phyloP scores from a whole-genome alignment of 2,888 invertebrate genomes.

The Drosophila monieri region DNA sequence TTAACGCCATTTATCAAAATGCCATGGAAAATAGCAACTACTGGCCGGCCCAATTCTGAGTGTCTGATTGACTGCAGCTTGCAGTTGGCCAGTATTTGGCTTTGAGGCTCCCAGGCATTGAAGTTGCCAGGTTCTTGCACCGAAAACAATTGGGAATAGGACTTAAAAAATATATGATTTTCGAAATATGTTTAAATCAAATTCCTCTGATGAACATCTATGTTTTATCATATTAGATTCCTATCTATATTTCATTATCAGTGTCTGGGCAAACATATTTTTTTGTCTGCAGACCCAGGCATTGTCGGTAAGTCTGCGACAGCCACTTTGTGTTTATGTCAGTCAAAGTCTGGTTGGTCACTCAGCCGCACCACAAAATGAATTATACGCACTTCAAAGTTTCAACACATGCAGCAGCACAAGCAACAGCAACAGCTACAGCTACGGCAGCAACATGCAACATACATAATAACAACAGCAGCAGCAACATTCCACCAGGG shows the following conservation, averaged over 20 bases:
- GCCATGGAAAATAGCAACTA: constrained; percentile 54
- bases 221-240: not conserved
- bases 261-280: not conserved
- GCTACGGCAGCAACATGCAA: constrained; percentile 12
- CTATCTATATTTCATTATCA: not conserved
- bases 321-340: constrained; percentile 50
- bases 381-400: constrained; percentile 74
- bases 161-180: not conserved
- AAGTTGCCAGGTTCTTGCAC: not conserved
- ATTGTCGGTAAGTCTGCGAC: constrained; percentile 42
- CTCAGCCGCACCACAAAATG: constrained; percentile 50
- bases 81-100: constrained; percentile 41
- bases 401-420: constrained; percentile 58
- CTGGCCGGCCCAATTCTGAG: constrained; percentile 33
- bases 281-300: constrained; percentile 6
- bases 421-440: constrained; percentile 19
- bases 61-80: constrained; percentile 23
- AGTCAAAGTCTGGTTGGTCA: constrained; percentile 27
- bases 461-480: constrained; percentile 35
- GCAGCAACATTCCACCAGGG: constrained; percentile 8
- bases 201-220: not conserved
- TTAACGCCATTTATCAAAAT: constrained; percentile 75
- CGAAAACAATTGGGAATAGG: not conserved
- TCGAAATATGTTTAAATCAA: not conserved
- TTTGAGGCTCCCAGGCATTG: constrained; percentile 8